Conservation (phyloP, 2,888 invertebrate genomes). For the Diarsia dahlii region DNA sequence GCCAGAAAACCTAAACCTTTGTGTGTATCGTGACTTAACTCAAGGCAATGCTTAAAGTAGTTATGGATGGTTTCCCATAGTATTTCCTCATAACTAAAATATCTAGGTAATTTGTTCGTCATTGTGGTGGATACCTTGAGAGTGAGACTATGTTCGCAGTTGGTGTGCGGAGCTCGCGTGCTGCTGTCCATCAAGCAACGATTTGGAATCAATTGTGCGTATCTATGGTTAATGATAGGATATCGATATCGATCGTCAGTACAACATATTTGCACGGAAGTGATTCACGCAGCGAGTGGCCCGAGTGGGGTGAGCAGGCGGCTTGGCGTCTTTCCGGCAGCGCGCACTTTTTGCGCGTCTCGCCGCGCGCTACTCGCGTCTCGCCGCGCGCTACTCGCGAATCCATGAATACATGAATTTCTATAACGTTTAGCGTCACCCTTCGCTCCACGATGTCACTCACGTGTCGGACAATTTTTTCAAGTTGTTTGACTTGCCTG, state of each 20-base stretch:
- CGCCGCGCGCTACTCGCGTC: conserved; percentile 60
- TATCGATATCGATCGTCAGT: conserved; percentile 29
- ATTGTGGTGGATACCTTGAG: neutral
- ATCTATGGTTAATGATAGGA: conserved; percentile 22
- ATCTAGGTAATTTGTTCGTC: neutral
- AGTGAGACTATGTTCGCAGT: neutral
- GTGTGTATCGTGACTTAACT: neutral
- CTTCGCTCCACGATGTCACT: conserved; percentile 56
- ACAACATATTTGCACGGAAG: conserved; percentile 39
- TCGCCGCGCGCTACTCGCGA: conserved; percentile 60
- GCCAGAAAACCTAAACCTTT: neutral
- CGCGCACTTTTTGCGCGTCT: conserved; percentile 64
- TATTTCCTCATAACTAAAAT: neutral
- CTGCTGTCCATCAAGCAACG: conserved; percentile 16
- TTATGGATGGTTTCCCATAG: neutral
- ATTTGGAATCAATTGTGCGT: conserved; percentile 38
- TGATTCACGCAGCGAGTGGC: neutral
- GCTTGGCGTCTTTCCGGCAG: conserved; percentile 44
- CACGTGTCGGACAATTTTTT: conserved; percentile 28
- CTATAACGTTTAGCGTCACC: conserved; percentile 64
- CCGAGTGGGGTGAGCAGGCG: conserved; percentile 14
- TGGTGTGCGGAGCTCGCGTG: conserved; percentile 10
- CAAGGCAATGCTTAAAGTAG: neutral
- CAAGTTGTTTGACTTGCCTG: conserved; percentile 5
- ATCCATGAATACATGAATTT: conserved; percentile 67